Percentiles rank a stretch among this genome's conserved stretches.
Conservation (phyloP, 2,888 invertebrate species). For the Rosalia funebris region DNA sequence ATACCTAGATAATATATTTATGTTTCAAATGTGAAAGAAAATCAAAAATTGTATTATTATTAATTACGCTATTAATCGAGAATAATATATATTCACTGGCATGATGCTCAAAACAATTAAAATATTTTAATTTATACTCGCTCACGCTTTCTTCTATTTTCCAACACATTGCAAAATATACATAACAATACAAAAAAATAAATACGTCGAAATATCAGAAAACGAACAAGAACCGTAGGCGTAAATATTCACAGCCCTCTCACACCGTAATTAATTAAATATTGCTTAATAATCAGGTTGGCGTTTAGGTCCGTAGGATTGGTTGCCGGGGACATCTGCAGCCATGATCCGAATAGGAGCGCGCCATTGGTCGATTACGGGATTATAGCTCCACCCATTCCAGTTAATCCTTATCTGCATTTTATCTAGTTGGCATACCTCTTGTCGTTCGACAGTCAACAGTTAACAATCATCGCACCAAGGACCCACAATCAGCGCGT, state of each 20-base stretch:
- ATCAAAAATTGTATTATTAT: too few species aligned
- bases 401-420: constrained; percentile 39
- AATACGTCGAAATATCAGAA: constrained; percentile 39
- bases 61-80: too few species aligned
- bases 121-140: constrained; percentile 6
- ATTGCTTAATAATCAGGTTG: constrained; percentile 45
- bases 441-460: constrained; percentile 24
- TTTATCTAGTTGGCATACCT: constrained; percentile 39
- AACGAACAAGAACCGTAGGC: constrained; percentile 31
- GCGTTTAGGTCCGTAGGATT: constrained; percentile 41
- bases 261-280: constrained; percentile 45
- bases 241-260: constrained; percentile 31
- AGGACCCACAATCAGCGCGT: constrained; percentile 37
- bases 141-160: constrained; percentile 2
- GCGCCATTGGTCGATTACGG: constrained; percentile 47
- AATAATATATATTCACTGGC: too few species aligned
- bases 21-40: too few species aligned
- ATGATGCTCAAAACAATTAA: too few species aligned
- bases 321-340: constrained; percentile 46
- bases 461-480: constrained; percentile 25
- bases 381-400: constrained; percentile 39
- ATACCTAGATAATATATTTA: too few species aligned
- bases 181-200: constrained; percentile 30
- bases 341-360: constrained; percentile 52
- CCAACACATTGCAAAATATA: constrained; percentile 6